These are phyloP conservation scores for Polydrusus pterygomalis DNA, from an alignment of 2,888 invertebrate genomes.

Conservation along the genomic window DNA sequence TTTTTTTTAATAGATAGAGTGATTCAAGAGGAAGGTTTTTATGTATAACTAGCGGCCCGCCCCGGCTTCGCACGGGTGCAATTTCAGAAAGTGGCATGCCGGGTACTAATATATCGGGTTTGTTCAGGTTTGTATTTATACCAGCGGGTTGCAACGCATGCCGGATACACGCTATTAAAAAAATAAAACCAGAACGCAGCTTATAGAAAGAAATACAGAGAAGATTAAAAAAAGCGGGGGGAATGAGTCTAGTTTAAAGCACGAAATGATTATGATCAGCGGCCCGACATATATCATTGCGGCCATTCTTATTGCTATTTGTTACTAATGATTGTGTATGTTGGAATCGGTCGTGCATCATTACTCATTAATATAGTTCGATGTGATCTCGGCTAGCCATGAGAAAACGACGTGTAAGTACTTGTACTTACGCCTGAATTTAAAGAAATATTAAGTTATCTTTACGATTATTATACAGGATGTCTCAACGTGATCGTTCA, in stretches of 20 bases:
- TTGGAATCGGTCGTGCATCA: constrained; percentile 73
- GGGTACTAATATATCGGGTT: too few species aligned
- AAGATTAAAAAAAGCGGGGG: constrained; percentile 34
- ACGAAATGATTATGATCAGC: constrained; percentile 70
- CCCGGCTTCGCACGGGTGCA: too few species aligned
- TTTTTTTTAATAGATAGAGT: too few species aligned
- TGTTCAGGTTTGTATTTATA: too few species aligned
- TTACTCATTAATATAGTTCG: constrained; percentile 73
- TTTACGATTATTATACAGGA: too few species aligned
- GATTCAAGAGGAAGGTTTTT: too few species aligned
- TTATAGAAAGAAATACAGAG: constrained; percentile 11
- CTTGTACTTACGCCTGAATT: constrained; percentile 15
- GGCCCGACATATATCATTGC: constrained; percentile 72
- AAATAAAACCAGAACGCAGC: constrained; percentile 30
- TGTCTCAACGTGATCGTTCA: too few species aligned
- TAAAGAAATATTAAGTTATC: too few species aligned
- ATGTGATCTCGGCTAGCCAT: constrained; percentile 70
- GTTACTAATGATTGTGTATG: constrained; percentile 73
- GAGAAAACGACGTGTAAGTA: constrained; percentile 65
- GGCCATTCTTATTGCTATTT: constrained; percentile 73
- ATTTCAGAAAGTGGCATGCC: too few species aligned
- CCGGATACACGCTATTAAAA: too few species aligned
- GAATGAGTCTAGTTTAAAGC: constrained; percentile 57
- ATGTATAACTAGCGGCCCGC: too few species aligned
- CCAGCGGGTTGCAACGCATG: too few species aligned